Percentiles rank a stretch among this genome's conserved stretches.
Evolutionary conservation across 2,888 invertebrate genomes (phyloP).

Genomic region (Hypena proboscidalis): DNA sequence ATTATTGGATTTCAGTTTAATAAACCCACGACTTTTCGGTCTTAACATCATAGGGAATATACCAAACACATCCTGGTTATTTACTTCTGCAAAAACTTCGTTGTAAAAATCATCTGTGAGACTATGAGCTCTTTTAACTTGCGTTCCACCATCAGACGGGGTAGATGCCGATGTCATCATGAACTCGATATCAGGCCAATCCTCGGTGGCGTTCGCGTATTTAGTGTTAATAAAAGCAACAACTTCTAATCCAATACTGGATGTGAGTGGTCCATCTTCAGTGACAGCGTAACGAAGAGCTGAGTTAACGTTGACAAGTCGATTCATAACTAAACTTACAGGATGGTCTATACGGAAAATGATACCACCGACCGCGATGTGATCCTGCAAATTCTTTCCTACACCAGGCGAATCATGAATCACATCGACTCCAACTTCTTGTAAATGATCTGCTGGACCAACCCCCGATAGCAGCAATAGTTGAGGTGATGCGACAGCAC

Average conservation of each 20-base stretch:
- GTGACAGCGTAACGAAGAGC: slow-evolving; percentile 93
- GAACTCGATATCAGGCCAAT: slow-evolving; percentile 97
- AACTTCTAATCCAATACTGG: slow-evolving; percentile 94
- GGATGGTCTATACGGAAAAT: slow-evolving; percentile 93
- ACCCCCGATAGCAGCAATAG: slow-evolving; percentile 96
- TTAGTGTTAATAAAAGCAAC: slow-evolving; percentile 95
- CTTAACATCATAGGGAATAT: slow-evolving; percentile 96
- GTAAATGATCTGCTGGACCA: slow-evolving; percentile 90
- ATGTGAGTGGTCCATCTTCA: slow-evolving; percentile 95
- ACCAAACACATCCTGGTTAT: slow-evolving; percentile 91
- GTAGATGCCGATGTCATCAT: slow-evolving; percentile 94
- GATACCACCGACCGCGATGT: slow-evolving; percentile 94
- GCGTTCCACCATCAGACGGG: slow-evolving; percentile 93
- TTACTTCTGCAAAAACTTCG: slow-evolving; percentile 89
- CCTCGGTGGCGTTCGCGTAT: slow-evolving; percentile 93
- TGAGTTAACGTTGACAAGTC: slow-evolving; percentile 93
- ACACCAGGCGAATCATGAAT: slow-evolving; percentile 93
- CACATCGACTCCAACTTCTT: slow-evolving; percentile 89
- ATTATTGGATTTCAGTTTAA: slow-evolving; percentile 89
- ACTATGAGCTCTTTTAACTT: slow-evolving; percentile 92
- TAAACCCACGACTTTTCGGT: slow-evolving; percentile 93
- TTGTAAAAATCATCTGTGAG: slow-evolving; percentile 92
- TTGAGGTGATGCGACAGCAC: slow-evolving; percentile 96
- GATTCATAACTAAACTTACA: slow-evolving; percentile 91
- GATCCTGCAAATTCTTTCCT: slow-evolving; percentile 95